Evolutionary conservation across 1,140 invertebrate genomes (phyloP).

Genomic region (Calycopis cecrops): DNA sequence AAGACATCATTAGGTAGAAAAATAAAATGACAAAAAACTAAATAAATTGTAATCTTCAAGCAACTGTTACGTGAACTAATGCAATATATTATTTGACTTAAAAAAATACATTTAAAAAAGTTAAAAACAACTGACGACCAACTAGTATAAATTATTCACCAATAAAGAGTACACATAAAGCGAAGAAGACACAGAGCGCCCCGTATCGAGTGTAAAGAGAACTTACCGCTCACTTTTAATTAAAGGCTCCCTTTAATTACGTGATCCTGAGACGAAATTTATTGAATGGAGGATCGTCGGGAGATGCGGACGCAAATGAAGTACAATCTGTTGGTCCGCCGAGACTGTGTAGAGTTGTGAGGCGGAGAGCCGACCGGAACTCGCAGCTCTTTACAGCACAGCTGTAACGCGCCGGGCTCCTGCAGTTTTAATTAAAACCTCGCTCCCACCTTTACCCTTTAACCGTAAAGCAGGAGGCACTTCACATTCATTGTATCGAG

Average conservation of each 20-base stretch:
- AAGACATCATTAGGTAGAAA: too few species aligned
- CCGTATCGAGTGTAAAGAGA: not conserved
- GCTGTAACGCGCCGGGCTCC: conserved; percentile 27
- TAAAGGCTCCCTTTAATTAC: conserved; percentile 17
- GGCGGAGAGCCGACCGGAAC: conserved; percentile 26
- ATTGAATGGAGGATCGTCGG: conserved; percentile 21
- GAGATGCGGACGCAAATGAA: conserved; percentile 27
- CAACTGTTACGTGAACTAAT: too few species aligned
- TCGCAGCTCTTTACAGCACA: conserved; percentile 22
- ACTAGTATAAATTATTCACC: too few species aligned
- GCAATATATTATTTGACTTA: too few species aligned
- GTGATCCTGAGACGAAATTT: conserved; percentile 17
- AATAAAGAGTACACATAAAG: too few species aligned
- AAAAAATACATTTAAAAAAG: too few species aligned
- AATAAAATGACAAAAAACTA: too few species aligned
- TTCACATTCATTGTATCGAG: conserved; percentile 14
- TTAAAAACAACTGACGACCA: too few species aligned
- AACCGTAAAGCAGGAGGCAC: not conserved
- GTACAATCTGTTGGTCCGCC: conserved; percentile 29
- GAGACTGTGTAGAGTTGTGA: conserved; percentile 17
- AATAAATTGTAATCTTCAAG: too few species aligned
- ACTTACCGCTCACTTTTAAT: conserved; percentile 8
- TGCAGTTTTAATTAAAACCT: conserved; percentile 54
- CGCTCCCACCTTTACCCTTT: conserved; percentile 26
- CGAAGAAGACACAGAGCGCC: too few species aligned